phyloP scores from a whole-genome alignment of 2,888 invertebrate genomes.

The Calephelis perditalis region DNA sequence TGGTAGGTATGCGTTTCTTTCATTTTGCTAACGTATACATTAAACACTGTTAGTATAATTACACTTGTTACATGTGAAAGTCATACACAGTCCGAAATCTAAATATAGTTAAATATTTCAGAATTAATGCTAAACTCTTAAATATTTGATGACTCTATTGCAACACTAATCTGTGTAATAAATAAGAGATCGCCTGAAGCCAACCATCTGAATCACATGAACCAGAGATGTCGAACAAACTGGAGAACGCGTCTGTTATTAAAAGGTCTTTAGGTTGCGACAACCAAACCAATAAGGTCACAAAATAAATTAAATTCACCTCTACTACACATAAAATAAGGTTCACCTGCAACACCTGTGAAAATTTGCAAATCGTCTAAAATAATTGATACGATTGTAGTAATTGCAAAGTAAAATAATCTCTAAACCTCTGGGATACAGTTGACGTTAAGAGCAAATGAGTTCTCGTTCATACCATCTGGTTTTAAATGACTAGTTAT shows the following conservation, averaged over 20 bases:
- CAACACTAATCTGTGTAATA: slow-evolving; percentile 39
- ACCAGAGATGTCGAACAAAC: slow-evolving; percentile 41
- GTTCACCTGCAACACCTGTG: slow-evolving; percentile 21
- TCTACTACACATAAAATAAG: slow-evolving; percentile 21
- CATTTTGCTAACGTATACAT: neutral
- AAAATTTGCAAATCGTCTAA: slow-evolving; percentile 24
- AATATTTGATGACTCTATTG: slow-evolving; percentile 23
- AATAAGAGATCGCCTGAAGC: slow-evolving; percentile 59
- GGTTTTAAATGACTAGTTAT: slow-evolving; percentile 37
- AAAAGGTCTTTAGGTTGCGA: slow-evolving; percentile 63
- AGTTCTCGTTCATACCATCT: slow-evolving; percentile 22
- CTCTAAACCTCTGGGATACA: slow-evolving; percentile 21
- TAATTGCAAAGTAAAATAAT: slow-evolving; percentile 22
- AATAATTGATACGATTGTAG: slow-evolving; percentile 35
- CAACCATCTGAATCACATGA: slow-evolving; percentile 48
- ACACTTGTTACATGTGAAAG: too few relatives aligned
- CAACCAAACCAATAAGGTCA: slow-evolving; percentile 35
- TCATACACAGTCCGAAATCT: too few relatives aligned
- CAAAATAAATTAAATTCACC: slow-evolving; percentile 23
- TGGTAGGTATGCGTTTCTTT: neutral
- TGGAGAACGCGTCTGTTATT: slow-evolving; percentile 55
- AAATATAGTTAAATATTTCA: too few relatives aligned
- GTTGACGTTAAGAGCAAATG: slow-evolving; percentile 14
- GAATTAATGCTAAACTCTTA: too few relatives aligned
- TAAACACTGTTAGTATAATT: too few relatives aligned